Conservation (phyloP, 2,888 invertebrate species). For the Oligia fasciuncula region DNA sequence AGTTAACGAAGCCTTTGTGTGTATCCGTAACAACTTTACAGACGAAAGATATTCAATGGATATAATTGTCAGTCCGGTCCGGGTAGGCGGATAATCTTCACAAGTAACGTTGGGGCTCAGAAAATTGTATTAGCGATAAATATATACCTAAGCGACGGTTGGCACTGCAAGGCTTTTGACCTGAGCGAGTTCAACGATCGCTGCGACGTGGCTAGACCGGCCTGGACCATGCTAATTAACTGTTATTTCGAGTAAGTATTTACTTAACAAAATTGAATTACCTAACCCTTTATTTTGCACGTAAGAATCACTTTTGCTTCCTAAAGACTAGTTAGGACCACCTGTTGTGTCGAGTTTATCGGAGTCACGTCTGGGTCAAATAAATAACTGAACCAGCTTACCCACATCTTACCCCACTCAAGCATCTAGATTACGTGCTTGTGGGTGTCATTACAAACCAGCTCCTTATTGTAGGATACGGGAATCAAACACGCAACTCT, state of each 20-base stretch:
- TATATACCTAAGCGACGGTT: slow-evolving; percentile 64
- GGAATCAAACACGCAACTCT: slow-evolving; percentile 23
- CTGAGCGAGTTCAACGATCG: slow-evolving; percentile 80
- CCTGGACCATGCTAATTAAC: slow-evolving; percentile 73
- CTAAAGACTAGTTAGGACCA: not conserved
- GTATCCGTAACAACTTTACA: slow-evolving; percentile 27
- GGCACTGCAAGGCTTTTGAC: slow-evolving; percentile 82
- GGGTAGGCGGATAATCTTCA: slow-evolving; percentile 50
- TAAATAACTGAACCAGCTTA: slow-evolving; percentile 24
- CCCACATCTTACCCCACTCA: slow-evolving; percentile 22
- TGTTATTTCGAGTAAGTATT: slow-evolving; percentile 58
- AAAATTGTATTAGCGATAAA: slow-evolving; percentile 71
- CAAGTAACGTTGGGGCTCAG: slow-evolving; percentile 57
- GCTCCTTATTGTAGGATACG: not conserved
- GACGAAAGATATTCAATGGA: slow-evolving; percentile 39
- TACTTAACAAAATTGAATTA: slow-evolving; percentile 27
- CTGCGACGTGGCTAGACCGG: slow-evolving; percentile 72
- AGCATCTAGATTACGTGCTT: slow-evolving; percentile 30
- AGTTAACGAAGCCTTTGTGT: slow-evolving; percentile 44
- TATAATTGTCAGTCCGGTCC: slow-evolving; percentile 30
- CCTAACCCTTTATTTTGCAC: not conserved
- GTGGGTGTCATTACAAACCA: slow-evolving; percentile 24
- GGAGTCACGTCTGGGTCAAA: slow-evolving; percentile 22
- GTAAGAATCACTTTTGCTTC: not conserved
- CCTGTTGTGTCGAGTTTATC: slow-evolving; percentile 10